phyloP scores from a whole-genome alignment of 2,113 vertebrate species.

The Tenebrosternarchus preto region DNA sequence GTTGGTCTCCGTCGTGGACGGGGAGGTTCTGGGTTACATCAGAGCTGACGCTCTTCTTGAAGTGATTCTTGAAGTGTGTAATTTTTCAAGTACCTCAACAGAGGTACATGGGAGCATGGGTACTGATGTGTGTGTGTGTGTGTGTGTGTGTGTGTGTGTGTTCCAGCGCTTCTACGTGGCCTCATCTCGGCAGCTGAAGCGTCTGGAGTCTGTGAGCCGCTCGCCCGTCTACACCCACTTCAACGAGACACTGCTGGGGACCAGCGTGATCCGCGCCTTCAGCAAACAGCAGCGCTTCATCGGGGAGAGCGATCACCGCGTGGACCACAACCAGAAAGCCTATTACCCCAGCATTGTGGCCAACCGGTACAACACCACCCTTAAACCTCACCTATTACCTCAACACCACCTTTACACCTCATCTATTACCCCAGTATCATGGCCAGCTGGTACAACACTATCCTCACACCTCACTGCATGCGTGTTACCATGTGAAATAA shows the following conservation, averaged over 20 bases:
- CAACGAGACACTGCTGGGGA: conserved; percentile 90
- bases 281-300: conserved; percentile 88
- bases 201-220: conserved; percentile 91
- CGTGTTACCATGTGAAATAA: no score
- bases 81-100: no score
- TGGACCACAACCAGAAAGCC: conserved; percentile 94
- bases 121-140: not conserved
- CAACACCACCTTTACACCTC: no score
- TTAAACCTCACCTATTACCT: no score
- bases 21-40: not conserved
- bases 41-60: no score
- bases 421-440: no score
- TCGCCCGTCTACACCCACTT: conserved; percentile 95
- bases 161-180: conserved; percentile 92
- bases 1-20: conserved; percentile 63
- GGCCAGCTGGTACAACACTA: no score
- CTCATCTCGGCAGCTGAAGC: conserved; percentile 91
- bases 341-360: conserved; percentile 96
- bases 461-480: not conserved
- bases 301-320: conserved; percentile 81
- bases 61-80: no score
- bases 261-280: conserved; percentile 91
- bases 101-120: no score
- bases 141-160: not conserved
- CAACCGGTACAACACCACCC: conserved; percentile 78